Conservation (phyloP, 1,140 invertebrate genomes). For the Anastrepha obliqua region DNA sequence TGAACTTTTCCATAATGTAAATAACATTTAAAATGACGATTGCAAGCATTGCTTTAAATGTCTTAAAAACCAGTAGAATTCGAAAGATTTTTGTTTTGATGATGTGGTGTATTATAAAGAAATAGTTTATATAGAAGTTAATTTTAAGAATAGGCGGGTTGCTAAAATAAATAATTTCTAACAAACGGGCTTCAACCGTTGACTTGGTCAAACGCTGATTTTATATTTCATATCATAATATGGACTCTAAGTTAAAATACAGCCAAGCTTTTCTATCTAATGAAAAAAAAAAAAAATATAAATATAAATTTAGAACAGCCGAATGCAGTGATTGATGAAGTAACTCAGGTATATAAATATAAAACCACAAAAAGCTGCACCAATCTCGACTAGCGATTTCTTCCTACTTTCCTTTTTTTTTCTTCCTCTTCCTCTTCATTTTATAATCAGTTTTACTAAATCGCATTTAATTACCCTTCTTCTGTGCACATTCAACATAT, state of each 20-base stretch:
- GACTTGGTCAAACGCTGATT: neutral
- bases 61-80: neutral
- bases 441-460: neutral
- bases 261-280: too few species aligned
- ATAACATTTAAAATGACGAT: neutral
- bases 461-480: neutral
- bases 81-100: neutral
- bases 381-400: neutral
- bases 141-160: neutral
- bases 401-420: neutral
- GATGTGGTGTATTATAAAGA: neutral
- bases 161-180: neutral
- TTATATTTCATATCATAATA: neutral
- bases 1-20: neutral
- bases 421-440: neutral
- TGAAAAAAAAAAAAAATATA: neutral
- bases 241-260: neutral
- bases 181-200: too few species aligned
- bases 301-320: neutral
- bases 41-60: neutral
- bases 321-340: neutral
- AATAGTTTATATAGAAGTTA: neutral
- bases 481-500: neutral
- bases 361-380: conserved; percentile 19
- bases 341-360: conserved; percentile 30